Evolutionary conservation across 1,140 invertebrate genomes (phyloP), one percentile per base, ranked within the genome.

Genomic region (Lasioglossum baleicum): DNA sequence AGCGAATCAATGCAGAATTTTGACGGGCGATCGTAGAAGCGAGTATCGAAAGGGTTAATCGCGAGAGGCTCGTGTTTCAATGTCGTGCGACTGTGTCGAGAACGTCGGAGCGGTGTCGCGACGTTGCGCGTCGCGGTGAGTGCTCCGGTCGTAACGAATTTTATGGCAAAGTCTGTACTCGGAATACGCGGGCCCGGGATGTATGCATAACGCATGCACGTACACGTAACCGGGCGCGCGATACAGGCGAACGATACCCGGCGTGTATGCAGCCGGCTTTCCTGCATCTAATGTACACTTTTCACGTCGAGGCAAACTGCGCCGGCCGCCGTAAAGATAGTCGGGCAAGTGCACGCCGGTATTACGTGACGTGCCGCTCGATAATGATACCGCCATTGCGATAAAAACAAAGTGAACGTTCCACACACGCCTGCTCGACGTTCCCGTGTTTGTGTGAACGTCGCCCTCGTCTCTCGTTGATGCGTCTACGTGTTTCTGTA

Each of bases 221-320:
- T 58, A 58, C 65, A 56, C 35, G 60, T 58, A 11, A n/a, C 31
- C 20, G 48, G 15, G 48, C 17, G 31, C 22, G 42, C 61, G 71
- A 73, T 76, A 76, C 65, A 60, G 22, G 31, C 42, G 58, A 64
- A 56, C 76, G 80, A 72, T 75, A 70, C 67, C 67, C 17, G 22
- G 26, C 44, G 65, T 64, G 77, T 80, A 70, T 64, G 69, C 64
- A 56, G 22, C 53, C 68, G 48, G 63, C 76, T 82, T 83, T 73
- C 78, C 77, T 64, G 81, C 73, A 76, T 89, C 83, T 88, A 88
- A 89, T 86, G 89, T 85, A 88, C 81, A 84, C 87, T 89, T 90
- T 88, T 84, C 87, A 89, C 87, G 88, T 89, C 83, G 83, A 82
- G 83, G 80, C 79, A 86, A 86, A 88, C 83, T 83, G 82, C 88